A percentile compares a stretch with the other conserved stretches of the same genome.
These are phyloP conservation scores for Dicrostonyx torquatus DNA, from an alignment of 2,797 vertebrate species.

Conservation along the genomic window DNA sequence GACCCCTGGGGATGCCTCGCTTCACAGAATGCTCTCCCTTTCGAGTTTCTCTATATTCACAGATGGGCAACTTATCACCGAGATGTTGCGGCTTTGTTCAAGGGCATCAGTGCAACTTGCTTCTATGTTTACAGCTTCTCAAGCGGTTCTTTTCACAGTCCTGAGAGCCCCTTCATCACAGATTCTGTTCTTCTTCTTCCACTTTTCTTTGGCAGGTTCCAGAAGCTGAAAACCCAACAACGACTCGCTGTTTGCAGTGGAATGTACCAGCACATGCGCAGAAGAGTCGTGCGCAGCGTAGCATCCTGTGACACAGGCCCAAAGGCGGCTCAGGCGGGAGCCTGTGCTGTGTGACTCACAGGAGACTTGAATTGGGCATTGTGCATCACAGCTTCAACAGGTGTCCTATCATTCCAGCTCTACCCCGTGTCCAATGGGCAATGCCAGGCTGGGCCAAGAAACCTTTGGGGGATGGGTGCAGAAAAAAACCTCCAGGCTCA, in stretches of 20 bases:
- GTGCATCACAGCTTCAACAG: conserved; percentile 39
- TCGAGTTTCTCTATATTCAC: neutral
- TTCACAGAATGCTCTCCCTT: neutral
- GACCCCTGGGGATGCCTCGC: neutral
- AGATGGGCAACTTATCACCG: neutral
- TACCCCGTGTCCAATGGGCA: conserved; percentile 44
- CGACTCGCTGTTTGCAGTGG: conserved; percentile 17
- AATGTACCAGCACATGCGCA: conserved; percentile 36
- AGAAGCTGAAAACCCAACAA: conserved; percentile 31
- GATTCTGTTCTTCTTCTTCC: neutral
- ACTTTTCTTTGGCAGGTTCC: conserved; percentile 39
- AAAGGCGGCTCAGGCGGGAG: conserved; percentile 54
- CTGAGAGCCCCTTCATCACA: neutral
- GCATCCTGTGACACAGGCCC: conserved; percentile 43
- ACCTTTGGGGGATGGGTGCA: neutral
- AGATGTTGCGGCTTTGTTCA: neutral
- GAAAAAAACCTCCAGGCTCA: conserved; percentile 3
- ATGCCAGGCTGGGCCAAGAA: conserved; percentile 53
- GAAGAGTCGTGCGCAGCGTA: neutral
- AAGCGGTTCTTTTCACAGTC: neutral
- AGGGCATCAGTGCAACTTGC: neutral
- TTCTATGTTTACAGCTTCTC: neutral
- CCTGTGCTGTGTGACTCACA: conserved; percentile 49
- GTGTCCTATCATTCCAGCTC: conserved; percentile 35
- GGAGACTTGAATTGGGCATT: conserved; percentile 52